Percentiles rank a stretch among this genome's conserved stretches.
These are phyloP conservation scores for Cosmopolites sordidus DNA, from an alignment of 2,888 invertebrate genomes.

Conservation along the genomic window DNA sequence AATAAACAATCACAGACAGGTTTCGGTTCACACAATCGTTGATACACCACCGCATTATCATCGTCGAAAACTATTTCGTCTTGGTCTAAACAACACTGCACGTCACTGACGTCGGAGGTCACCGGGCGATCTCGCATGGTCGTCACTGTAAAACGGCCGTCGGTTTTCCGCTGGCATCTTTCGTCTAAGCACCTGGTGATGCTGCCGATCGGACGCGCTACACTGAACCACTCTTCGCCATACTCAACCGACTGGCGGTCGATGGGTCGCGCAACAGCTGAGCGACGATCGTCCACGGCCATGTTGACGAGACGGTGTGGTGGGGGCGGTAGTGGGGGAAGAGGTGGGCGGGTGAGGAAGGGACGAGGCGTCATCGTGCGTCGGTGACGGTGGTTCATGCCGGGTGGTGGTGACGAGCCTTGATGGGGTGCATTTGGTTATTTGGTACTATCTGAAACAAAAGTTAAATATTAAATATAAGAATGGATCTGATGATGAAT, in stretches of 20 bases:
- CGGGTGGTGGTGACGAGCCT: conserved; percentile 1
- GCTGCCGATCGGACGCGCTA: background rate
- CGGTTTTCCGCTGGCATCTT: background rate
- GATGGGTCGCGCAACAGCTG: background rate
- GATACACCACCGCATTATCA: background rate
- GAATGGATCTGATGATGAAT: too few relatives aligned
- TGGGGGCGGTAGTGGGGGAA: background rate
- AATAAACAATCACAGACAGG: conserved; percentile 28
- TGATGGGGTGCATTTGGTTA: background rate
- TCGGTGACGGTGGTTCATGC: background rate
- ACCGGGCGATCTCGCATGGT: conserved; percentile 7
- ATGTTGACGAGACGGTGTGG: background rate
- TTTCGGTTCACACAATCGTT: conserved; percentile 4
- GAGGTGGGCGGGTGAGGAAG: background rate
- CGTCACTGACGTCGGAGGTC: conserved; percentile 5
- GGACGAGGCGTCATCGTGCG: background rate
- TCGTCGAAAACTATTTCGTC: background rate
- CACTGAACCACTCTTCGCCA: background rate
- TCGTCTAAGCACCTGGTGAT: background rate
- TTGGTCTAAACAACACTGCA: background rate
- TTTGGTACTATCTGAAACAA: conserved; percentile 11
- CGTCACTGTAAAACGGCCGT: conserved; percentile 3
- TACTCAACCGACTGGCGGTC: background rate
- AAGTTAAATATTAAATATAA: too few relatives aligned
- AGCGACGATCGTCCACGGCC: background rate